phyloP scores from a whole-genome alignment of 2,888 invertebrate species.

The Mechanitis mazaeus region DNA sequence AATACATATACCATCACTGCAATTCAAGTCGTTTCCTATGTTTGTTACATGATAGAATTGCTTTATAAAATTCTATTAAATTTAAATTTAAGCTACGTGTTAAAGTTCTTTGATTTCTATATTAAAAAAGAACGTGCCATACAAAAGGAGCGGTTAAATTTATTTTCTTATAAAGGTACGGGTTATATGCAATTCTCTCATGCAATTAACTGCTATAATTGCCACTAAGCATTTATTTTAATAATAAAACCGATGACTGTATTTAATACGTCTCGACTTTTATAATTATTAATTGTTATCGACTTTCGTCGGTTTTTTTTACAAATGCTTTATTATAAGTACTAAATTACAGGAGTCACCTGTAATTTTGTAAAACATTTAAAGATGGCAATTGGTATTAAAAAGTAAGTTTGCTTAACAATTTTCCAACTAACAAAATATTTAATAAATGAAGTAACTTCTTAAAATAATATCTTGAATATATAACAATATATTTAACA shows the following conservation, averaged over 20 bases:
- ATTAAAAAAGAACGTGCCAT: no score
- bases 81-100: no score
- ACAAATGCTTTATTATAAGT: background rate
- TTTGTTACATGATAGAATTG: no score
- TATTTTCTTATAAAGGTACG: background rate
- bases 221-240: background rate
- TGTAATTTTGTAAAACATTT: background rate
- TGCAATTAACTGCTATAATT: background rate
- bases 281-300: background rate
- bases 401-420: no score
- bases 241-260: background rate
- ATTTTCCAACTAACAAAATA: no score
- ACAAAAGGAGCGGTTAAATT: no score
- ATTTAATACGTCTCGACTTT: background rate
- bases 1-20: background rate
- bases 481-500: constrained; percentile 1
- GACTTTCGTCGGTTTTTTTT: background rate
- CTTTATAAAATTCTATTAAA: no score
- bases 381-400: background rate
- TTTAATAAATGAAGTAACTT: no score
- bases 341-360: background rate
- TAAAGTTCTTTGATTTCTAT: no score
- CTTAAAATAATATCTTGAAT: background rate
- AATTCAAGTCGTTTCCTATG: background rate
- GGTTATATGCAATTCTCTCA: background rate